A percentile compares a stretch with the other conserved stretches of the same genome.
phyloP scores from a whole-genome alignment of 2,888 invertebrate genomes.

The Machimus atricapillus region DNA sequence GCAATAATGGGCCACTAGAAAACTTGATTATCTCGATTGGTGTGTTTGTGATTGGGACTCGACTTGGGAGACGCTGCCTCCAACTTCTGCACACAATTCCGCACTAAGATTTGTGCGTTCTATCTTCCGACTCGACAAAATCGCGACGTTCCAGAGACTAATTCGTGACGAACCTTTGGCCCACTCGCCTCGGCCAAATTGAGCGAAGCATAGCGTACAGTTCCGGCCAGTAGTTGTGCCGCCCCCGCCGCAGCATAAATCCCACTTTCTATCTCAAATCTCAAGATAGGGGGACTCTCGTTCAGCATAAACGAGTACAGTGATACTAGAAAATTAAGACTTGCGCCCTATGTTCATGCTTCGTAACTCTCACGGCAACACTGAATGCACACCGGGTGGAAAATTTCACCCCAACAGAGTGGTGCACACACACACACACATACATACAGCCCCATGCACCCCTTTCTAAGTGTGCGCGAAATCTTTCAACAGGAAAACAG shows the following conservation, averaged over 20 bases:
- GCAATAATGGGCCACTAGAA: constrained; percentile 11
- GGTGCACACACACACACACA: not conserved
- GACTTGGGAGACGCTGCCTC: not conserved
- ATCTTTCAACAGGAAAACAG: constrained; percentile 5
- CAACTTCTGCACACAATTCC: not conserved
- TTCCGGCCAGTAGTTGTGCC: not conserved
- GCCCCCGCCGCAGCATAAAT: not conserved
- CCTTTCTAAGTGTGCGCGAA: not conserved
- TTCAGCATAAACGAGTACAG: not conserved
- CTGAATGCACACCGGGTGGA: not conserved
- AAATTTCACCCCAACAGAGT: not conserved
- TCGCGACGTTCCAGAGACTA: constrained; percentile 44
- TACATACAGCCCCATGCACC: not conserved
- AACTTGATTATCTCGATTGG: constrained; percentile 19
- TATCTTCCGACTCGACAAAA: constrained; percentile 38
- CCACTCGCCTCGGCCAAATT: constrained; percentile 7
- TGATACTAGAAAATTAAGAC: not conserved
- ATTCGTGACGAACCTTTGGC: constrained; percentile 37
- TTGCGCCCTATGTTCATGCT: not conserved
- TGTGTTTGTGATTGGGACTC: constrained; percentile 22
- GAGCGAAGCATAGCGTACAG: not conserved
- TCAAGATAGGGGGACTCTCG: not conserved
- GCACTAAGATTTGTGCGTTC: not conserved
- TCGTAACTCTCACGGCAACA: not conserved
- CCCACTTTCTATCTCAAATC: not conserved